These are phyloP conservation scores for Arnoldichthys spilopterus DNA, from an alignment of 2,797 vertebrate species.

Conservation along the genomic window DNA sequence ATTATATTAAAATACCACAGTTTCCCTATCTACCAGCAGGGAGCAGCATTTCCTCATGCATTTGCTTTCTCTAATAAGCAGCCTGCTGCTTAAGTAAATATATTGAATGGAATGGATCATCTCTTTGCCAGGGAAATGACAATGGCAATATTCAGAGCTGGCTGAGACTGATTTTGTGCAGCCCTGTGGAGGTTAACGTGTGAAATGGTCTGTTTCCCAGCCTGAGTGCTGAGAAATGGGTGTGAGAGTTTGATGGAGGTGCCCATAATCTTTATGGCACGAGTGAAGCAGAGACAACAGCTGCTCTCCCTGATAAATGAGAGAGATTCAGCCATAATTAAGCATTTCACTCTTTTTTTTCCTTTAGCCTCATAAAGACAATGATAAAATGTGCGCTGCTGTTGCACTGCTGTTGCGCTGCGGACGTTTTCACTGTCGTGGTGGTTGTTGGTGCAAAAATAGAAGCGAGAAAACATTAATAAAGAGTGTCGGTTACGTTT, in stretches of 20 bases:
- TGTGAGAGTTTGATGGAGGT: constrained; percentile 9
- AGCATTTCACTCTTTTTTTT: constrained; percentile 43
- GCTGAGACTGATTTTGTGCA: constrained; percentile 36
- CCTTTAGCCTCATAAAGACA: constrained; percentile 37
- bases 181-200: constrained; percentile 43
- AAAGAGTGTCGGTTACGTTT: constrained; percentile 2
- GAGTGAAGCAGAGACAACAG: constrained; percentile 25
- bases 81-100: constrained; percentile 12
- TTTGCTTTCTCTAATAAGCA: constrained; percentile 26
- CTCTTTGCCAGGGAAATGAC: constrained; percentile 37
- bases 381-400: constrained; percentile 38
- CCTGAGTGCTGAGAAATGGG: constrained; percentile 21
- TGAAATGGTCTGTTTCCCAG: constrained; percentile 30
- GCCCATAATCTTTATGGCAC: constrained; percentile 29
- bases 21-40: constrained; percentile 59
- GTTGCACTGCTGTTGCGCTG: constrained; percentile 30
- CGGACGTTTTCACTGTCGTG: constrained; percentile 31
- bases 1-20: neutral
- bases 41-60: constrained; percentile 71
- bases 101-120: constrained; percentile 31
- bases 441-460: constrained; percentile 25
- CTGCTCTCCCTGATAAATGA: constrained; percentile 57
- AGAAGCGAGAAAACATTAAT: constrained; percentile 30
- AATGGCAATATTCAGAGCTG: constrained; percentile 32
- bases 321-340: constrained; percentile 56